These are phyloP conservation scores for Macaria notata DNA, from an alignment of 2,888 invertebrate species.

Conservation along the genomic window DNA sequence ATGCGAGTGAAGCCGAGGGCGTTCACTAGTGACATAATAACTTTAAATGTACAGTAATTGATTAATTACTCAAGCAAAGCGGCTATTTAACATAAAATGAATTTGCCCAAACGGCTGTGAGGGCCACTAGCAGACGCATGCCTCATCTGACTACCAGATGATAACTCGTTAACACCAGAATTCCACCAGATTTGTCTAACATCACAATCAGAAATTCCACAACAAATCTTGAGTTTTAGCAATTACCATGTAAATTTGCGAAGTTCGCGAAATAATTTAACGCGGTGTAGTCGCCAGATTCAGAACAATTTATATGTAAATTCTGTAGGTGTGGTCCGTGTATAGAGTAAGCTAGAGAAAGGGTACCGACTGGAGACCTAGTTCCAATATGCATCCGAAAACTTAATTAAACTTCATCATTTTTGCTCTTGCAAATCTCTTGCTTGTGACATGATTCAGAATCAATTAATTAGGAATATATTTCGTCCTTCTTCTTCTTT, in stretches of 20 bases:
- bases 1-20: no score
- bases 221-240: constrained; percentile 81
- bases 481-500: no score
- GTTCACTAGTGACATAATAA: no score
- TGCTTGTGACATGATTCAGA: no score
- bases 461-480: no score
- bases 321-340: constrained; percentile 71
- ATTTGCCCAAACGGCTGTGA: constrained; percentile 32
- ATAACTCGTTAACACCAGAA: constrained; percentile 60
- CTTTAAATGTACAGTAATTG: no score
- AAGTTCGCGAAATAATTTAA: constrained; percentile 81
- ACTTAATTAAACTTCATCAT: no score
- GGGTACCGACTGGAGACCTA: constrained; percentile 11
- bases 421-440: no score
- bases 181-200: constrained; percentile 58
- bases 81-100: constrained; percentile 27
- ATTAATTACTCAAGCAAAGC: constrained; percentile 14
- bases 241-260: constrained; percentile 81
- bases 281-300: constrained; percentile 74
- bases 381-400: no score
- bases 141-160: constrained; percentile 60
- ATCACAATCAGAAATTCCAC: constrained; percentile 74
- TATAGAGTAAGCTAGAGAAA: constrained; percentile 26
- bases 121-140: constrained; percentile 37
- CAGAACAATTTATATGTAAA: constrained; percentile 82